Conservation (phyloP, 2,888 invertebrate genomes). For the Lepidocyrtoides sp. region DNA sequence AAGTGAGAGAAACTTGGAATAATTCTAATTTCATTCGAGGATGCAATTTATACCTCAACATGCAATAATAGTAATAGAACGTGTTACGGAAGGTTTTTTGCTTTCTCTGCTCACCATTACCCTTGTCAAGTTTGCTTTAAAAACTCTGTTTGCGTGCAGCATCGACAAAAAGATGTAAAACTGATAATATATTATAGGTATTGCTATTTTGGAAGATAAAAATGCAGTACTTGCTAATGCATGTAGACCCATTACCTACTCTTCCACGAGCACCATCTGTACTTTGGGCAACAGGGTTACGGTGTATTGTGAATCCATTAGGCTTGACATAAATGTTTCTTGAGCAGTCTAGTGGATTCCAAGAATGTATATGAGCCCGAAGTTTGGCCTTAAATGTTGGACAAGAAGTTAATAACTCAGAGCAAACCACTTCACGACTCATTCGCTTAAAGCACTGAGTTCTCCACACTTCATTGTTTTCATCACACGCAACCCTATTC, state of each 20-base stretch:
- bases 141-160: no score
- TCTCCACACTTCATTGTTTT: constrained; percentile 98
- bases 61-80: no score
- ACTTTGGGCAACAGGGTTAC: constrained; percentile 99
- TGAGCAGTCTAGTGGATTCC: constrained; percentile 99
- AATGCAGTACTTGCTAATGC: no score
- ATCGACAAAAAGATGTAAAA: no score
- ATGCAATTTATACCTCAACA: constrained; percentile 8
- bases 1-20: constrained; percentile 84
- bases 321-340: constrained; percentile 98
- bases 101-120: no score
- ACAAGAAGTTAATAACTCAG: constrained; percentile 95
- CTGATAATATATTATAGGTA: no score
- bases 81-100: no score
- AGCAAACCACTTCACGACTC: constrained; percentile 95
- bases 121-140: no score
- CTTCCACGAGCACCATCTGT: constrained; percentile 97
- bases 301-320: constrained; percentile 98
- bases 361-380: constrained; percentile 97
- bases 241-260: no score
- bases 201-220: no score
- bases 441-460: constrained; percentile 95
- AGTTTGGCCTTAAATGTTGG: constrained; percentile 97
- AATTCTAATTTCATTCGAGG: not conserved
- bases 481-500: constrained; percentile 96